phyloP scores from a whole-genome alignment of 2,888 invertebrate genomes.

The Chloroclystis v-ata region DNA sequence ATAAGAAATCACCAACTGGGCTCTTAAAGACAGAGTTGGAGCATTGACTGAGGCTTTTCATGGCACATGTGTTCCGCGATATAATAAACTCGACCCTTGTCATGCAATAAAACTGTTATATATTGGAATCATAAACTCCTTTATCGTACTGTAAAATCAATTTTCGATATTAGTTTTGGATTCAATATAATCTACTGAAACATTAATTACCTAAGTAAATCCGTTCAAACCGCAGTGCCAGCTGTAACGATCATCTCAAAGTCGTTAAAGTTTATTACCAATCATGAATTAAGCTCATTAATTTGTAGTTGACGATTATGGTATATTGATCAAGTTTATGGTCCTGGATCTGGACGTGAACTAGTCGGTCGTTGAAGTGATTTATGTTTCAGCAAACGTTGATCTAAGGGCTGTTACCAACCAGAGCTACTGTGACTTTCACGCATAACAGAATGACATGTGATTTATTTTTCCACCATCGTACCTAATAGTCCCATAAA shows the following conservation, averaged over 20 bases:
- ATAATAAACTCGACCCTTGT: background rate
- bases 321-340: constrained; percentile 22
- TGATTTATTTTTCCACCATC: background rate
- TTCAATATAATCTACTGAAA: too few species aligned
- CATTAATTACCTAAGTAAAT: too few species aligned
- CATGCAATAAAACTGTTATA: background rate
- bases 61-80: background rate
- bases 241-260: constrained; percentile 21
- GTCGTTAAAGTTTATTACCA: constrained; percentile 19
- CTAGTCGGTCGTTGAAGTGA: constrained; percentile 21
- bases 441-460: background rate
- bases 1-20: too few species aligned
- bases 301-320: constrained; percentile 27
- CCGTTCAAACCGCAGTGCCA: constrained; percentile 13
- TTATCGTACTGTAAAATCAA: background rate
- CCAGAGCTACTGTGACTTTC: background rate
- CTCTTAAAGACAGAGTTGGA: too few species aligned
- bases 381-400: constrained; percentile 13
- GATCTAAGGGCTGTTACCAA: background rate
- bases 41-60: background rate
- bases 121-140: background rate
- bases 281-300: constrained; percentile 30
- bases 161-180: too few species aligned
- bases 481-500: background rate
- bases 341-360: constrained; percentile 20